Evolutionary conservation across 2,797 vertebrate species (phyloP), one percentile per base, ranked within the genome.

Genomic region (Neosilurus hyrtlii): DNA sequence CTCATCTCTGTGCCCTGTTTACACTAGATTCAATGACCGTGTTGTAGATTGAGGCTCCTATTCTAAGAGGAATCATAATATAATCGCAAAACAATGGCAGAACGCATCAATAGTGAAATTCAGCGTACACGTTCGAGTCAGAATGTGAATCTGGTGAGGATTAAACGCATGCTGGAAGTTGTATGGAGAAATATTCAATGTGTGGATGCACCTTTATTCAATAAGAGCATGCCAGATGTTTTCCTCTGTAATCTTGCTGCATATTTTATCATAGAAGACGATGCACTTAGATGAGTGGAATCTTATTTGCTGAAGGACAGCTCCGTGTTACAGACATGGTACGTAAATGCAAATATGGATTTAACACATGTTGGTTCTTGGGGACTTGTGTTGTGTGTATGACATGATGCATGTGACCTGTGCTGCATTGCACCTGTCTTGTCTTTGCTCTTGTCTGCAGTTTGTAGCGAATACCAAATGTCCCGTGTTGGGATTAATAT

Each of bases 401-500:
- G 75, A n/a, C 52, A 30, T 56, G 61, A 56, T 56, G 30, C 18
- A 18, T 52, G 43, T 43, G n/a, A 26, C 12, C 20, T 26, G n/a
- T 26, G 62, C 62, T 12, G 15, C 30, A 15, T 82, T 68, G 30
- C 30, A 30, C 30, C 30, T 30, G 30, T 30, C 30, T 59, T 22
- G 3, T 68, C n/a, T 76, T 22, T 20, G n/a, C 73, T 68, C 72
- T 63, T 61, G 63, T 68, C 51, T 68, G 72, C 35, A 26, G 54
- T 59, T 76, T 37, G 18, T 12, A 12, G 35, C 51, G 52, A 57
- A 68, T 76, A 82, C 49, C 74, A 51, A 82, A 20, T 15, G 70
- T 54, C 80, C 37, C 59, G 16, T 77, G 52, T n/a, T 37, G 72
- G 62, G 62, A 68, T 77, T 24, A 77, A 56, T 35, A 76, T 15